phyloP scores from a whole-genome alignment of 2,888 invertebrate genomes.

The Leptopterna dolabrata region DNA sequence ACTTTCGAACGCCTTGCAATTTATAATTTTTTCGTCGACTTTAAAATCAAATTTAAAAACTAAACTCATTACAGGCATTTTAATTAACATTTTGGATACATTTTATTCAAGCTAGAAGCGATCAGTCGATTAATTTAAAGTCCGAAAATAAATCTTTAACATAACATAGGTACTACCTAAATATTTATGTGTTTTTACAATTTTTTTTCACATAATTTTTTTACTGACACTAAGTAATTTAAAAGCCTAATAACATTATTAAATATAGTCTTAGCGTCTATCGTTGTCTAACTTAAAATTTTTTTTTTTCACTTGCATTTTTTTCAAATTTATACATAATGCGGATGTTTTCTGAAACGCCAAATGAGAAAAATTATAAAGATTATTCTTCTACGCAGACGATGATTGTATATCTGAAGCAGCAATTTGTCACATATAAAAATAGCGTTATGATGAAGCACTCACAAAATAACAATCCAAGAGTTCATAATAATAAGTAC shows the following conservation, averaged over 20 bases:
- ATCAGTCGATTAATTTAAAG: constrained; percentile 15
- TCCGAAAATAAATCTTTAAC: constrained; percentile 10
- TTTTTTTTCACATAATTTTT: background rate
- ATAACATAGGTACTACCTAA: background rate
- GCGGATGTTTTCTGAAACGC: background rate
- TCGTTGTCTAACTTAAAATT: constrained; percentile 43
- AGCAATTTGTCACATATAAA: constrained; percentile 25
- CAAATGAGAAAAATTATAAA: background rate
- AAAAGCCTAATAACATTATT: constrained; percentile 35
- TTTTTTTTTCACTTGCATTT: background rate
- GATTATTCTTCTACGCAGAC: background rate
- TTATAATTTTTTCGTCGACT: background rate
- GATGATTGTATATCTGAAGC: background rate
- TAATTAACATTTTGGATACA: constrained; percentile 25
- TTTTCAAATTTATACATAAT: background rate
- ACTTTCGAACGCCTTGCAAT: background rate
- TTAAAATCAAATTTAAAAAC: background rate
- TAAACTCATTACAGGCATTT: background rate
- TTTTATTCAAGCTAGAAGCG: background rate
- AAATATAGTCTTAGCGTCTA: constrained; percentile 21
- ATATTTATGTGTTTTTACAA: background rate
- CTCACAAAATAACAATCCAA: background rate
- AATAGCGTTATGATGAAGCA: constrained; percentile 49
- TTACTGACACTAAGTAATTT: constrained; percentile 22
- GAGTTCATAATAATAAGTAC: background rate